Base-by-base conservation (phyloP, 2,113 vertebrate species). In the Tetraodon nigroviridis region DNA sequence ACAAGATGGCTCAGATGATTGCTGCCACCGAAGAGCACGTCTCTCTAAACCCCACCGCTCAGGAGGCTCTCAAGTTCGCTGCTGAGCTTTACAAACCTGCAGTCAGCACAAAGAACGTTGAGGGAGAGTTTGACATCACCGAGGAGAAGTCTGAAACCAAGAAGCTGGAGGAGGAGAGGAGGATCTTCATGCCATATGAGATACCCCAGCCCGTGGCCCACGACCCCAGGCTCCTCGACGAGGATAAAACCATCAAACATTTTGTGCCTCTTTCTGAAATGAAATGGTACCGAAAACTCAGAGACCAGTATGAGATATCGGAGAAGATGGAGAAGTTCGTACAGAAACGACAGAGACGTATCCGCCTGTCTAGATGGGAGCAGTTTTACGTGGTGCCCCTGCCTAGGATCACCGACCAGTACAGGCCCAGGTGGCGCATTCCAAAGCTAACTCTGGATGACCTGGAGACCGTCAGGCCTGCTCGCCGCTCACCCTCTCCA, bases 301-400 rank as follows among this genome's bases (percentile, higher is more conserved):
- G 92, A 76, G 95, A 97, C 81, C 94, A 97, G 27, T 98, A 90
- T 13, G 92, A 97, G 84, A 90, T 99, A 87, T 87, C 95, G 64
- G 96, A 93, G 76, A 93, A 91, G 78, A 89, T 93, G 44, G 95
- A 98, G 52, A 92, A 89, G 70, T 84, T 94, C 58, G 92, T 94
- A 54, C 94, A 95, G 81, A 98, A 92, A 75, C 92, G 95, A 62
- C 94, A 94, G 82, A 95, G 94, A 78, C 96, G 97, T 64, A 98
- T 99, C 69, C 94, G 97, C 61, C 93, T 99, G 66, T 99, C 97
- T 19, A 94, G 97, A 68, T 99, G 96, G 97, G 97, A 99, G 56
- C 96, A 99, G 78, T 99, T 99, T 84, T 99, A 99, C 0, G 94
- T 98, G 41, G 92, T 95, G 92, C 97, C 97, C 44, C 90, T 99